Evolutionary conservation across 2,797 vertebrate genomes (phyloP).

Genomic region (Ctenopoma multispine): DNA sequence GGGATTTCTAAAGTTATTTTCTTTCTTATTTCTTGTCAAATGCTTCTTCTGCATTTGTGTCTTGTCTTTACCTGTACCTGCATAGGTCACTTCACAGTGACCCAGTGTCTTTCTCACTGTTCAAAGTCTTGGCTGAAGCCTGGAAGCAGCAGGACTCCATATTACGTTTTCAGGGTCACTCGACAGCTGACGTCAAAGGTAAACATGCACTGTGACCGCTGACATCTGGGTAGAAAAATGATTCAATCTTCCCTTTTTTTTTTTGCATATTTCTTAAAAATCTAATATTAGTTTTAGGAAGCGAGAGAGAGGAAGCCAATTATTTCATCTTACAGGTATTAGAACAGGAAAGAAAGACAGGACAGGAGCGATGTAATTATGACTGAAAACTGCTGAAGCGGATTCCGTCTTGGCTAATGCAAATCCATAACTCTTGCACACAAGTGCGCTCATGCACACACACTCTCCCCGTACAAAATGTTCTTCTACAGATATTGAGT

Average conservation of each 20-base stretch:
- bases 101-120: constrained; percentile 17
- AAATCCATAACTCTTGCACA: constrained; percentile 54
- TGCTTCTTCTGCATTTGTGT: not conserved
- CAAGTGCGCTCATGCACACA: not conserved
- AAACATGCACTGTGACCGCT: constrained; percentile 21
- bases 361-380: not conserved
- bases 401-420: constrained; percentile 32
- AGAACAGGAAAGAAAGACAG: not conserved
- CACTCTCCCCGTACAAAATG: constrained; percentile 60
- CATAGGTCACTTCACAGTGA: constrained; percentile 21
- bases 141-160: constrained; percentile 12
- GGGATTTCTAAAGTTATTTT: not conserved
- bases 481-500: constrained; percentile 47
- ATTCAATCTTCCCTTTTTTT: no score
- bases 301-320: not conserved
- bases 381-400: constrained; percentile 33
- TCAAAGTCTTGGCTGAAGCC: not conserved
- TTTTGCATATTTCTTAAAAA: not conserved
- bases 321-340: not conserved
- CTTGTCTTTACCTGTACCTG: constrained; percentile 6
- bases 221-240: not conserved
- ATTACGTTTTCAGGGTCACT: constrained; percentile 27
- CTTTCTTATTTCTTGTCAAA: not conserved
- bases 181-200: constrained; percentile 26
- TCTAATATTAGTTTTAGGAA: not conserved